Base-by-base conservation (phyloP, 2,113 vertebrate genomes). In the Heloderma charlesbogerti region DNA sequence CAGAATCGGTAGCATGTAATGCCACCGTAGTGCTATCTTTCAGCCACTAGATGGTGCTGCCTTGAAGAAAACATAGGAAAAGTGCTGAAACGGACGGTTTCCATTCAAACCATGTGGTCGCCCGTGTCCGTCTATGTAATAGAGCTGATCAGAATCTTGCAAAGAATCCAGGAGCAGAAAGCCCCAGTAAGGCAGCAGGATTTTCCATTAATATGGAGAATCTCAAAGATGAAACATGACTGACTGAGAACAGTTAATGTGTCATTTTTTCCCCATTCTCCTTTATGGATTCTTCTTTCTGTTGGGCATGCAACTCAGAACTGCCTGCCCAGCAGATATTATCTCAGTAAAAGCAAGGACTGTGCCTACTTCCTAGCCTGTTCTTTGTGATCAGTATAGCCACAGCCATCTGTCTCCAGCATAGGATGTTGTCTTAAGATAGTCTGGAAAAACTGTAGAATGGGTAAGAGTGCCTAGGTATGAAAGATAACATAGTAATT, bases 401-500 rank as follows among this genome's bases (percentile, higher is more conserved):
- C 87, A 88, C 13, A 57, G 34, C 29, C 43, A 22, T 43, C n/a
- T 54, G 43, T 71, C 40, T 82, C 22, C 40, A 40, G 40, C 37
- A 88, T 34, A 63, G 29, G 4, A 69, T 48, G 43, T 7, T n/a
- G 63, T n/a, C 57, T 43, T 81, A 34, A 81, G 43, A 48, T 79
- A 3, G 9, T 48, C 37, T 83, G 18, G 16, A 9, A 9, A 48
- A 43, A 6, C 4, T 88, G 93, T 0, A 0, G 88, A 88, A n/a
- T 69, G n/a, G 48, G 77, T 34, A 77, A 29, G n/a, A 69, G 80
- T 94, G 87, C 88, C 71, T 0, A 0, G 0, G 79, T 77, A 51
- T 87, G 86, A 94, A 95, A 82, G 27, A 54, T 80, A 9, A 57
- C 63, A 31, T 48, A 66, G 43, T n/a, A 29, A 20, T 37, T 80